These are phyloP conservation scores for Augiades crinisus DNA, from an alignment of 2,888 invertebrate species.

Conservation along the genomic window DNA sequence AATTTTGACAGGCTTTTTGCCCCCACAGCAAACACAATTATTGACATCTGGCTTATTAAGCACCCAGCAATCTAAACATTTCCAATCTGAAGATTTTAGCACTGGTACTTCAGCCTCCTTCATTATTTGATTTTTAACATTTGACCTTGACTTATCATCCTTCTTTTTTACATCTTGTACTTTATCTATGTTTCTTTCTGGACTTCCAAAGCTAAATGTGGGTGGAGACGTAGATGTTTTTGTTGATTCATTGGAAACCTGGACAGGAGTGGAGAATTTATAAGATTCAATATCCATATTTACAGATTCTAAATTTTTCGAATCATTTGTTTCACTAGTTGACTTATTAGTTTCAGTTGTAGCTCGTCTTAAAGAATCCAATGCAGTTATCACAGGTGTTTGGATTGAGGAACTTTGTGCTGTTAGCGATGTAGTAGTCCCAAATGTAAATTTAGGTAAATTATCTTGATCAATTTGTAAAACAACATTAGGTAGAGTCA, in stretches of 20 bases:
- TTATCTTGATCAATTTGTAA: constrained; percentile 57
- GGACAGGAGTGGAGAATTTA: constrained; percentile 55
- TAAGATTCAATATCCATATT: constrained; percentile 31
- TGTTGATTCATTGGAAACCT: constrained; percentile 40
- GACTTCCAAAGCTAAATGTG: constrained; percentile 51
- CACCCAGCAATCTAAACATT: constrained; percentile 51
- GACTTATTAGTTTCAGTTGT: not conserved
- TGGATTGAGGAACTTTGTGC: constrained; percentile 20
- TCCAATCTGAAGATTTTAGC: constrained; percentile 42
- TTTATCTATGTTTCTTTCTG: constrained; percentile 46
- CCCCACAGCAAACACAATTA: constrained; percentile 53
- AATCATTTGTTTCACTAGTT: not conserved
- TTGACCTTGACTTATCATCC: constrained; percentile 6
- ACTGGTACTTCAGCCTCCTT: constrained; percentile 31
- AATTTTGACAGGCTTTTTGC: constrained; percentile 34
- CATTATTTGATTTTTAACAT: not conserved
- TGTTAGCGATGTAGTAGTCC: constrained; percentile 20
- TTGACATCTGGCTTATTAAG: constrained; percentile 46
- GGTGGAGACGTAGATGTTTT: constrained; percentile 33
- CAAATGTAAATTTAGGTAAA: constrained; percentile 56
- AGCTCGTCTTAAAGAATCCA: not conserved
- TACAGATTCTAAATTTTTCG: not conserved
- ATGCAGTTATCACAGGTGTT: constrained; percentile 11
- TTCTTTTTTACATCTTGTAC: constrained; percentile 30
- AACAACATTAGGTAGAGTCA: constrained; percentile 52